Percentiles rank a stretch among this genome's conserved stretches.
Conservation (phyloP, 2,888 invertebrate species). For the Aporophyla lueneburgensis region DNA sequence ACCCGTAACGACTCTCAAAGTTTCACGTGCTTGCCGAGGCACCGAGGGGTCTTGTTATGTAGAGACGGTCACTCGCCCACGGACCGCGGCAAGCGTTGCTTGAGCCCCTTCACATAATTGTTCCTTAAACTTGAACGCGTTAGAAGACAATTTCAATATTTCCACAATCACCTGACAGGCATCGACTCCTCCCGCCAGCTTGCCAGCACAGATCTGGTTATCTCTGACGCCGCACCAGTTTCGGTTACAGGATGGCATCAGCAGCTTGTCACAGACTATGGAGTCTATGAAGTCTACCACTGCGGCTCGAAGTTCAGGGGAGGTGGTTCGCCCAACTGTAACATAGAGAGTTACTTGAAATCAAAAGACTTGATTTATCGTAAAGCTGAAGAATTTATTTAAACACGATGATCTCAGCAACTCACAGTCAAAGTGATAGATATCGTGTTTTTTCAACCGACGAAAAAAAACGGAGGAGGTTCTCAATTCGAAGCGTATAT, state of each 20-base stretch:
- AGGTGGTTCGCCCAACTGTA: slow-evolving; percentile 68
- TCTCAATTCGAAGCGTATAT: no score
- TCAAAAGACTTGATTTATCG: not conserved
- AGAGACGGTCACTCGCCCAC: no score
- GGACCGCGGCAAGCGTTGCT: no score
- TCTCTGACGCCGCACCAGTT: slow-evolving; percentile 77
- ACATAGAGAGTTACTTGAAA: not conserved
- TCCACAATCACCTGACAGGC: slow-evolving; percentile 77
- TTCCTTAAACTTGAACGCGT: no score
- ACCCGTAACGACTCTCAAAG: no score
- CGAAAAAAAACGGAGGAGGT: no score
- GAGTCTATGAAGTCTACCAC: slow-evolving; percentile 76
- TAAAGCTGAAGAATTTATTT: no score
- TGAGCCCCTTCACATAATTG: not conserved
- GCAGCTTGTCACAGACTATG: slow-evolving; percentile 69
- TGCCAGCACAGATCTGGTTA: slow-evolving; percentile 82
- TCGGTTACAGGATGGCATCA: slow-evolving; percentile 72
- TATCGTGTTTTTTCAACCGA: no score
- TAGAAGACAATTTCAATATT: not conserved
- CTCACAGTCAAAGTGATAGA: no score
- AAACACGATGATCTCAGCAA: no score
- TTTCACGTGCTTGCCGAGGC: no score
- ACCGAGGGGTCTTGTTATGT: no score
- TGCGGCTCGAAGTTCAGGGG: slow-evolving; percentile 77
- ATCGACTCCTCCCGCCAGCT: slow-evolving; percentile 80